A percentile compares a stretch with the other conserved stretches of the same genome.
phyloP scores from a whole-genome alignment of 2,797 vertebrate genomes.

The Gobionotothen gibberifrons region DNA sequence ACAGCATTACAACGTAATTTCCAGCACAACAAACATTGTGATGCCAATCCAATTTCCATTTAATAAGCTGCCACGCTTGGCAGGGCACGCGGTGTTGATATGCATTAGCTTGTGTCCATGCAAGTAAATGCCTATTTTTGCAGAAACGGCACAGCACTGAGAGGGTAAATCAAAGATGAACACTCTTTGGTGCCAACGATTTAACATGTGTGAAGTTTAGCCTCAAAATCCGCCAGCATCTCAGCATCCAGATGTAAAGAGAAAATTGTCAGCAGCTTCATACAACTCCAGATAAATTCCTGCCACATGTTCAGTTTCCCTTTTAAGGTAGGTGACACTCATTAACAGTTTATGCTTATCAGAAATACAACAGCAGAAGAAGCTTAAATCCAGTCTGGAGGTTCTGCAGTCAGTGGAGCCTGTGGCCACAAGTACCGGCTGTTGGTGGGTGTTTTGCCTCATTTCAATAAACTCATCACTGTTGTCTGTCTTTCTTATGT shows the following conservation, averaged over 20 bases:
- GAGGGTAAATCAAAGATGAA: neutral
- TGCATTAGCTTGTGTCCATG: neutral
- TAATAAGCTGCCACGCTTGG: neutral
- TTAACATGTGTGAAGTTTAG: neutral
- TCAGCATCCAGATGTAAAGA: slow-evolving; percentile 1
- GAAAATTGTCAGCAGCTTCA: slow-evolving; percentile 31
- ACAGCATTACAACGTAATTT: slow-evolving; percentile 14
- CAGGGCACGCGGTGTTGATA: neutral
- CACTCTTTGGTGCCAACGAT: neutral
- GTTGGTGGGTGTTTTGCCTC: neutral
- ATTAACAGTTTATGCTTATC: slow-evolving; percentile 12
- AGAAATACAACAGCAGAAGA: slow-evolving; percentile 11
- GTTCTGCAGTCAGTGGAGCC: neutral
- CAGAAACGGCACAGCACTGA: neutral
- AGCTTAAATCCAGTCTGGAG: neutral
- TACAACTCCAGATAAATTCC: slow-evolving; percentile 27
- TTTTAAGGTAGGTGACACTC: no score
- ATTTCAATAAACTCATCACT: neutral
- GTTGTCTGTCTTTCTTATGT: neutral
- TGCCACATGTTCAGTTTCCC: no score
- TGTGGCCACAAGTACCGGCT: neutral
- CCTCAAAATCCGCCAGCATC: neutral
- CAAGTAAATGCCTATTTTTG: neutral
- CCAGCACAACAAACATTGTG: slow-evolving; percentile 10
- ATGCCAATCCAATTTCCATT: neutral